Percentiles rank a stretch among this genome's conserved stretches.
Evolutionary conservation across 1,140 invertebrate genomes (phyloP).

Genomic region (Formica selysi): DNA sequence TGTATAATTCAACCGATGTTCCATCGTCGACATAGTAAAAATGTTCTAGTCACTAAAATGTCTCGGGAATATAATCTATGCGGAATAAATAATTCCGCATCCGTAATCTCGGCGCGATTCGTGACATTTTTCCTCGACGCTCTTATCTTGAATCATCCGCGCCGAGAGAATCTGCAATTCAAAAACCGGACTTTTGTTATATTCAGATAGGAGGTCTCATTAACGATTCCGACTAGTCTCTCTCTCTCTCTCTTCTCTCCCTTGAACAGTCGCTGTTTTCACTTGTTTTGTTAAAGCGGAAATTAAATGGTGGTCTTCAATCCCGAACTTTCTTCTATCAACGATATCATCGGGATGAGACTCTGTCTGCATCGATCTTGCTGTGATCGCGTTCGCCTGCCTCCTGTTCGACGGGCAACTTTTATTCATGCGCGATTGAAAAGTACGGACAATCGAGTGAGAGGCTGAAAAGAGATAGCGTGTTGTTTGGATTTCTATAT

Average conservation of each 20-base stretch:
- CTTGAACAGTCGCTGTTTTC: background rate
- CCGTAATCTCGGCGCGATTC: constrained; percentile 19
- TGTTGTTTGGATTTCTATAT: constrained; percentile 4
- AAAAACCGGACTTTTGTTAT: constrained; percentile 66
- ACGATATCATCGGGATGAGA: constrained; percentile 36
- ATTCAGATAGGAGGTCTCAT: constrained; percentile 68
- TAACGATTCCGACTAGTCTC: constrained; percentile 64
- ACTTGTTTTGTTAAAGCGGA: constrained; percentile 67
- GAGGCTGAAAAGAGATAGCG: background rate
- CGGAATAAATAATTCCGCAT: constrained; percentile 36
- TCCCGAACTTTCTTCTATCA: constrained; percentile 55
- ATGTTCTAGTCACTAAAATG: background rate
- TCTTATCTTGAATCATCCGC: constrained; percentile 11
- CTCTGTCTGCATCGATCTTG: background rate
- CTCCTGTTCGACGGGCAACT: constrained; percentile 2
- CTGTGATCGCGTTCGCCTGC: background rate
- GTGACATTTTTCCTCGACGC: constrained; percentile 24
- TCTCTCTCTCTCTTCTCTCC: background rate
- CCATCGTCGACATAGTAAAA: background rate
- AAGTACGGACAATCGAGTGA: constrained; percentile 5
- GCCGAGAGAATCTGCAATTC: constrained; percentile 69
- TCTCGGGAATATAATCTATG: background rate
- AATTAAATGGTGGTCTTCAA: constrained; percentile 73
- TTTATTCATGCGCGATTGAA: constrained; percentile 50
- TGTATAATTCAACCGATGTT: background rate